Conservation (phyloP, 1,140 invertebrate genomes). For the Chelonus insularis region DNA sequence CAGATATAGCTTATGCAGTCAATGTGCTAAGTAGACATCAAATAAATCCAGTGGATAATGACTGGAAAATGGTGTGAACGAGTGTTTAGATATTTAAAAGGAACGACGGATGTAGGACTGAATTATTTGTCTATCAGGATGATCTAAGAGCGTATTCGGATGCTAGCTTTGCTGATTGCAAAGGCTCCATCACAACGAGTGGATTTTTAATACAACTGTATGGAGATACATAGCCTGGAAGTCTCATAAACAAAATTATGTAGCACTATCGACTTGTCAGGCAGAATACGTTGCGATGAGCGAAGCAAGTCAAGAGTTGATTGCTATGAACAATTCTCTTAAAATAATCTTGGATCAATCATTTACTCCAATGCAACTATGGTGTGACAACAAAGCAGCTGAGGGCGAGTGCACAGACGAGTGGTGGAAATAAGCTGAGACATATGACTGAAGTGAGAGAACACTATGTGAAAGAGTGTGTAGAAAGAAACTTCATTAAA, state of each 20-base stretch:
- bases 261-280: conserved; percentile 18
- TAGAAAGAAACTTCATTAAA: too few species aligned
- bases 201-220: conserved; percentile 20
- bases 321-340: too few species aligned
- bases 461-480: too few species aligned
- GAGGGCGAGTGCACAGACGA: too few species aligned
- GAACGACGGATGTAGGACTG: neutral
- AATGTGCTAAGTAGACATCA: conserved; percentile 1
- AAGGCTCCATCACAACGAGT: conserved; percentile 25
- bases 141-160: conserved; percentile 14
- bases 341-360: too few species aligned
- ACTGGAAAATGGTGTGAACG: conserved; percentile 8
- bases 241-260: conserved; percentile 22
- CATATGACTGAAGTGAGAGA: too few species aligned
- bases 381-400: too few species aligned
- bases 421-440: too few species aligned
- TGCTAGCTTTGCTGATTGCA: conserved; percentile 25
- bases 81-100: conserved; percentile 23
- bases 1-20: neutral
- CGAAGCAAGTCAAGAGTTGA: too few species aligned
- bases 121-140: neutral
- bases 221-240: conserved; percentile 22
- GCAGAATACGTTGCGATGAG: too few species aligned
- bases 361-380: too few species aligned
- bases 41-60: neutral